Evolutionary conservation across 1,140 invertebrate species (phyloP).

Genomic region (Lethocerus indicus): DNA sequence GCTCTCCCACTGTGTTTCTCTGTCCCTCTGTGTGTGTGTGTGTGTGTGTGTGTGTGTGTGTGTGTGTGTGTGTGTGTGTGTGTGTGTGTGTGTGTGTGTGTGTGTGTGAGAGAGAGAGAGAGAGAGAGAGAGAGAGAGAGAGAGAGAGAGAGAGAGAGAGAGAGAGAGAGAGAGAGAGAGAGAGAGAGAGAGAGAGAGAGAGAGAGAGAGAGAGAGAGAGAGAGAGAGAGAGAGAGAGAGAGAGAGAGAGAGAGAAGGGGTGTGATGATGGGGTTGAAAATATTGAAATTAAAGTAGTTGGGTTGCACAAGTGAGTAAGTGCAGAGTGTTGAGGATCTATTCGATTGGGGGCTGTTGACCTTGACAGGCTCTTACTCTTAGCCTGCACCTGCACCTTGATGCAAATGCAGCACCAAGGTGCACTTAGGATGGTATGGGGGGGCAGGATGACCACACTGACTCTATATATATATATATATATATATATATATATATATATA

Average conservation of each 20-base stretch:
- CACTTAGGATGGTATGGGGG: too few species aligned
- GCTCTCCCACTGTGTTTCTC: too few species aligned
- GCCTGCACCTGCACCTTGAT: too few species aligned
- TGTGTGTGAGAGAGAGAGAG: background rate
- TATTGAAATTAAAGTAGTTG: too few species aligned
- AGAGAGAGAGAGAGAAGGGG: constrained; percentile 5
- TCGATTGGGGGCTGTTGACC: too few species aligned
- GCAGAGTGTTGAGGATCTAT: too few species aligned
- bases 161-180: constrained; percentile 5
- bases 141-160: constrained; percentile 5
- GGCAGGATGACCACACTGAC: too few species aligned
- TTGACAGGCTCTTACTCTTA: too few species aligned
- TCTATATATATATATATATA: too few species aligned
- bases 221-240: constrained; percentile 4
- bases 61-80: constrained; percentile 1
- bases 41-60: constrained; percentile 9
- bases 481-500: too few species aligned
- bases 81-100: constrained; percentile 1
- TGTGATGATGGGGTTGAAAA: background rate
- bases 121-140: constrained; percentile 5
- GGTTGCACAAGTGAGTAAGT: too few species aligned
- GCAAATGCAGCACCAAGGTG: too few species aligned
- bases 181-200: constrained; percentile 6
- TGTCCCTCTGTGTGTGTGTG: constrained; percentile 3
- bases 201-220: constrained; percentile 5